Base-by-base conservation (phyloP, 1,140 invertebrate species). In the Macrobrachium rosenbergii region DNA sequence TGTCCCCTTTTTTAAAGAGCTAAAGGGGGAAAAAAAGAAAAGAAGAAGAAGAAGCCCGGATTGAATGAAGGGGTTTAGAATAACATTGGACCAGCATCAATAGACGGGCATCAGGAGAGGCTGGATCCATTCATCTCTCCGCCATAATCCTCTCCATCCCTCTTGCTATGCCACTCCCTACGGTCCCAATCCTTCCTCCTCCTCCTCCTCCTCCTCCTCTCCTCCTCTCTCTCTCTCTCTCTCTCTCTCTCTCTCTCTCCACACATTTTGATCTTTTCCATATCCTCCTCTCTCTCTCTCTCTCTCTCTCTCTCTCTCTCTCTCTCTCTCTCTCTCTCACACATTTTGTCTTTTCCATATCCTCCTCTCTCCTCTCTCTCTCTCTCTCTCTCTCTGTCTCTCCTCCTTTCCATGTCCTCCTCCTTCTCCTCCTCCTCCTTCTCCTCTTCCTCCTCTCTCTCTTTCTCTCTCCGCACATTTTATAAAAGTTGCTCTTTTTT, bases 241-340 rank as follows among this genome's bases (percentile, higher is more conserved):
- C 67, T 72, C 67, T n/a, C 67, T 67, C 67, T 37, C n/a, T 72
- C 16, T n/a, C 69, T 12, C 67, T 72, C 67, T n/a, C n/a, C n/a
- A n/a, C n/a, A n/a, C n/a, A n/a, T n/a, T n/a, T n/a, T n/a, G n/a
- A n/a, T n/a, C n/a, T n/a, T n/a, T n/a, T n/a, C n/a, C n/a, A n/a
- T n/a, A n/a, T 28, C 67, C 2, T n/a, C 16, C 67, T 67, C 64
- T 28, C 23, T n/a, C 8, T 7, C 16, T n/a, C n/a, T n/a, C 67
- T 67, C 67, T 37, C n/a, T 72, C 16, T n/a, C 69, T 12, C 67
- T 72, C 67, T n/a, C 67, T 67, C 64, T 28, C 23, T n/a, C 8
- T 7, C 16, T n/a, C 67, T 67, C 67, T 37, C n/a, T 72, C 16
- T n/a, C 69, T 12, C 67, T 72, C 67, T n/a, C n/a, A n/a, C n/a